Base-by-base conservation (phyloP, 2,797 vertebrate species). In the Erpetoichthys calabaricus region DNA sequence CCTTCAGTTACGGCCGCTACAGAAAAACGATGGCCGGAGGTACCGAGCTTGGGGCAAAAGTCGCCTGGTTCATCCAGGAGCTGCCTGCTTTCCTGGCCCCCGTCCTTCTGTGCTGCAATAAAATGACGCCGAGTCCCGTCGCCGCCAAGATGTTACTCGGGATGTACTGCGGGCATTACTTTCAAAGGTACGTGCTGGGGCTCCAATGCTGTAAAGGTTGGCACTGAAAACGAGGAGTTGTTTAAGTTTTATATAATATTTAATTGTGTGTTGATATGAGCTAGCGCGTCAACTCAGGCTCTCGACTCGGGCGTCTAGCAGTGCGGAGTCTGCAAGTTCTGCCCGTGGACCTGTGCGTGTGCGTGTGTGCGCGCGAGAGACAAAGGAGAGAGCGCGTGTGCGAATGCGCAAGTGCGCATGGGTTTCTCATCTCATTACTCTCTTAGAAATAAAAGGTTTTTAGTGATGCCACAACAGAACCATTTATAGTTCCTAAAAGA, bases 131-230 rank as follows among this genome's bases (percentile, higher is more conserved):
- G 72, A 4, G 66, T 67, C 64, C 62, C 3, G 71, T 77, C 0
- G 76, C 66, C 59, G 70, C 70, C 45, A 70, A 67, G 57, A 65
- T 84, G 61, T 81, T 85, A 4, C 70, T 76, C 56, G 70, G 71
- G 55, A 77, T 85, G 72, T 87, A 85, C 73, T 79, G 82, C 68
- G 71, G 63, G 4, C 85, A 86, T 65, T 87, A 85, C 69, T 82
- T 85, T 67, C 70, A 87, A 72, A 85, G 85, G 85, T 86, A 82
- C 65, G 60, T 25, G 25, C 25, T 25, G 5, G 6, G 3, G 9
- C 44, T 3, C 4, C 42, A 50, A 47, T 49, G 10, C 41, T 9
- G 3, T 41, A 25, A 25, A 47, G 44, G 9, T 2, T 44, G 44
- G 54, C 8, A 55, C 9, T 46, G n/a, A 46, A 9, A 44, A 7